Base-by-base conservation (phyloP, 2,888 invertebrate genomes). In the Lobophora halterata region DNA sequence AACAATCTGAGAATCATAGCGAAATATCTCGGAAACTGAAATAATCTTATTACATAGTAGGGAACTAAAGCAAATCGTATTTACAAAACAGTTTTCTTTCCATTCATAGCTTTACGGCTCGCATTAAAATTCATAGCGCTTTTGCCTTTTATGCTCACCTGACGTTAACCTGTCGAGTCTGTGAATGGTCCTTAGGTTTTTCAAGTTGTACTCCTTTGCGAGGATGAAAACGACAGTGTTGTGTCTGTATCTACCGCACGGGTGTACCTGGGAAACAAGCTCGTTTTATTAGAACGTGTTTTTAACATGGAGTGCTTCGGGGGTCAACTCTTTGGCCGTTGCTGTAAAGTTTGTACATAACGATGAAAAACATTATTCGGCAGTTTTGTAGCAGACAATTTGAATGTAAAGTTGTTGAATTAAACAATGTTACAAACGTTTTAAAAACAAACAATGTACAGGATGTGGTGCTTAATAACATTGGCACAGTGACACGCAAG, bases 221-320 rank as follows among this genome's bases (percentile, higher is more conserved):
- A 99, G 90, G 65, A 99, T 98, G 78, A 97, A 97, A 36, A 97
- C 95, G 50, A 99, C 95, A 3, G 98, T 97, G 86, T 99, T 99
- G 89, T 98, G 97, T 33, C 98, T 91, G 86, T 99, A 99, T 67
- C 98, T 91, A 46, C 99, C 99, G 79, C 99, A 99, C 1, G 99
- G 98, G 81, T 99, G 99, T 43, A 97, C 96, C 97, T 97, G 88
- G 26, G 47, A 46, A 54, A 34, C 40, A 35, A 38, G 46, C 45
- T 47, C 40, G 40, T 54, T 46, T 50, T 10, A 46, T 42, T 41
- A 42, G 26, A 33, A 23, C 3, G 30, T 17, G n/a, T 5, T 17
- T 3, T 20, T 21, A n/a, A 36, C 19, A 21, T 23, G 7, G 21
- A 35, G 10, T 46, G 9, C 8, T 25, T 11, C 35, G 49, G 32